Base-by-base conservation (phyloP, 2,797 vertebrate genomes). In the Helostoma temminkii region DNA sequence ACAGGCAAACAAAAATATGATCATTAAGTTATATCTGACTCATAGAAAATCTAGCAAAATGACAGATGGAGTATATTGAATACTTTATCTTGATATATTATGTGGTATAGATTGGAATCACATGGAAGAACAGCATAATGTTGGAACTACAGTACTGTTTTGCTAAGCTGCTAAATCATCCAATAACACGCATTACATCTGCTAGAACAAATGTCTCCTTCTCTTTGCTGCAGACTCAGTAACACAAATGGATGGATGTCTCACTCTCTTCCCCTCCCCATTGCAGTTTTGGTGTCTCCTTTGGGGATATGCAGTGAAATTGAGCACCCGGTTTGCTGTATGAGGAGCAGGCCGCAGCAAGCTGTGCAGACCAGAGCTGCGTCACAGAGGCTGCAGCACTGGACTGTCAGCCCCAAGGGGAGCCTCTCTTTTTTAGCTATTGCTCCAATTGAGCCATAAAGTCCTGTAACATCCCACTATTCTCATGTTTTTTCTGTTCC, bases 331-430 rank as follows among this genome's bases (percentile, higher is more conserved):
- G 71, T 66, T 80, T 61, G 60, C 56, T 12, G 26, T 79, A 55
- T 32, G 21, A 80, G 47, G 53, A 78, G 52, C 53, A 88, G 91
- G 87, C 90, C 82, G 43, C 84, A 87, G 74, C 66, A 63, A 60
- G 56, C 72, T 43, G 74, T 79, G 66, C 84, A 72, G 68, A 78
- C 67, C 62, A 48, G 78, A 90, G 87, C 91, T 90, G 88, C 87
- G 90, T 93, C 92, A 92, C 86, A 90, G 57, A 80, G 79, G 84
- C 89, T 89, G 85, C 85, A 78, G 80, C 46, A 22, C 65, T 65
- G 75, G 66, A 64, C 54, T 66, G 25, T 79, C 47, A 67, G 60
- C 74, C 85, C 74, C 73, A 71, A 70, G 74, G 84, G 78, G 66
- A 84, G 80, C 71, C 63, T 90, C 73, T 76, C n/a, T 37, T 37